A percentile compares a stretch with the other conserved stretches of the same genome.
phyloP scores from a whole-genome alignment of 1,140 invertebrate species.

The Gonatopus flavifemur region DNA sequence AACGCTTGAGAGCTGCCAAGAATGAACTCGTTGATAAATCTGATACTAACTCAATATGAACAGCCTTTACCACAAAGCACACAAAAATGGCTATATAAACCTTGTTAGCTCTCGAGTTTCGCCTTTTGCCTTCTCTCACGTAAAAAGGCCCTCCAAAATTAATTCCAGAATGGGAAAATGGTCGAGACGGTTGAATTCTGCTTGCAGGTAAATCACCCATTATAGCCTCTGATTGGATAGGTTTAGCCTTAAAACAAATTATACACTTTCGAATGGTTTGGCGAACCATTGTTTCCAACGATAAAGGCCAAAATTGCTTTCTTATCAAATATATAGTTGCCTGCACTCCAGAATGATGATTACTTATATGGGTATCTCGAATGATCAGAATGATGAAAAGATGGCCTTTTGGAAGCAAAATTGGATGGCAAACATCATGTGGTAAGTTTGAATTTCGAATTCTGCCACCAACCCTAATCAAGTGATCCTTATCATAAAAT shows the following conservation, averaged over 20 bases:
- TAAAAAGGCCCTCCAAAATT: slow-evolving; percentile 40
- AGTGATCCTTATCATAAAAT: neutral
- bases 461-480: too few species aligned
- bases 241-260: slow-evolving; percentile 30
- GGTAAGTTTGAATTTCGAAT: too few species aligned
- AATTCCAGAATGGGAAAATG: slow-evolving; percentile 29
- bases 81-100: slow-evolving; percentile 34
- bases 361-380: slow-evolving; percentile 26
- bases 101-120: slow-evolving; percentile 31
- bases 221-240: slow-evolving; percentile 20
- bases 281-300: slow-evolving; percentile 19
- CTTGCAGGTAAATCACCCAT: slow-evolving; percentile 35
- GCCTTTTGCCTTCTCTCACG: slow-evolving; percentile 28
- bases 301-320: slow-evolving; percentile 30
- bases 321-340: slow-evolving; percentile 19
- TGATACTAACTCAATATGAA: slow-evolving; percentile 42
- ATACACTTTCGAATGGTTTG: slow-evolving; percentile 33
- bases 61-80: slow-evolving; percentile 33
- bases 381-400: slow-evolving; percentile 37
- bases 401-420: slow-evolving; percentile 23
- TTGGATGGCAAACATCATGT: too few species aligned
- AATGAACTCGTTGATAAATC: slow-evolving; percentile 38
- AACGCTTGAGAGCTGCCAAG: slow-evolving; percentile 36
- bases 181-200: slow-evolving; percentile 16
- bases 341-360: slow-evolving; percentile 42